These are phyloP conservation scores for Cheilinus undulatus DNA, from an alignment of 2,113 vertebrate species.

Conservation along the genomic window DNA sequence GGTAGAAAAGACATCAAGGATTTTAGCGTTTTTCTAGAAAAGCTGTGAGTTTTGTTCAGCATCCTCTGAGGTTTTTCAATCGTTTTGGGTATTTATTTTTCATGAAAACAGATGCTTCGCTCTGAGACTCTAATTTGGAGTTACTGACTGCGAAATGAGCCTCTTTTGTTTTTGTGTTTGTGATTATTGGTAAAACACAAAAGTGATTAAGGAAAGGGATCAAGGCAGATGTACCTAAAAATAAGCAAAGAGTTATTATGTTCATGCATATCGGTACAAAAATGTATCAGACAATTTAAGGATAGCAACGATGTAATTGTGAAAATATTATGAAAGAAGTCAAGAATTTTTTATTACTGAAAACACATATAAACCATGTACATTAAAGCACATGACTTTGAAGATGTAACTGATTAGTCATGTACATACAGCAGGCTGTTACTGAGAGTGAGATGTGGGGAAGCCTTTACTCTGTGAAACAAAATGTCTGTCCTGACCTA, in stretches of 20 bases:
- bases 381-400: no score
- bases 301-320: no score
- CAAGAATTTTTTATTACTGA: no score
- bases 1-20: background rate
- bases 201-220: no score
- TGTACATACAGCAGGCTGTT: background rate
- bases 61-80: background rate
- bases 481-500: conserved; percentile 5
- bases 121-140: background rate
- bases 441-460: background rate
- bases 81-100: background rate
- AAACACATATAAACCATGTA: no score
- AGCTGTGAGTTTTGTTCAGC: background rate
- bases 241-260: background rate
- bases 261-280: no score
- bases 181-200: background rate
- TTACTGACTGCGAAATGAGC: background rate
- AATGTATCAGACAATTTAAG: no score
- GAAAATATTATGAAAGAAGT: no score
- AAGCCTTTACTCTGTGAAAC: background rate
- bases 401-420: no score
- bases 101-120: background rate
- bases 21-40: background rate
- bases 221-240: background rate
- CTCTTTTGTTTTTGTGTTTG: background rate